Evolutionary conservation across 2,888 invertebrate species (phyloP), one percentile per base, ranked within the genome.

Genomic region (Tiliacea citrago): DNA sequence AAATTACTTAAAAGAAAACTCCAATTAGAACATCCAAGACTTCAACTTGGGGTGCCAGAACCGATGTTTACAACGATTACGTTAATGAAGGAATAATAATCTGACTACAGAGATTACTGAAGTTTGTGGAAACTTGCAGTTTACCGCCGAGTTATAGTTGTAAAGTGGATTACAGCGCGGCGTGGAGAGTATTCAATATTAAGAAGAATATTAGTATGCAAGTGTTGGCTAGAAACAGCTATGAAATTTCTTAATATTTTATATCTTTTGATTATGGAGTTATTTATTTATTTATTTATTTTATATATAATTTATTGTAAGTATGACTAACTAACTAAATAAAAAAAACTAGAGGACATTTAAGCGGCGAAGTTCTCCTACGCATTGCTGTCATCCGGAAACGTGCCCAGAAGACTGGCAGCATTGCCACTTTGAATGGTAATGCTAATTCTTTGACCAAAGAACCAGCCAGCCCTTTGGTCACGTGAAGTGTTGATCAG

Each of bases 111-210:
- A 73, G 73, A 78, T 78, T 78, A 78, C 35, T 29, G 68, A 60
- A 81, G 77, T 81, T 77, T 70, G 53, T 21, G 55, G 35, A 18
- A 77, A 81, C 69, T 81, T 73, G 67, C 55, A 65, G 70, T 70
- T 81, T 61, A 68, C 68, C 63, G 49, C 68, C 35, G 18, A 65
- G 78, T 78, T 68, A 71, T 58, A 78, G 68, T 82, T 82, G 47
- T 57, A 49, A 82, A 78, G 57, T 62, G 73, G 78, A 82, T 77
- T 71, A 70, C 9, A 21, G 16, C 13, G 45, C 45, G 39, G 49
- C 10, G 62, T 18, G 13, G 55, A 55, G 57, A 57, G 47, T 35
- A 63, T 67, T 67, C 49, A 49, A 62, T 72, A 42, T 62, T 66
- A 69, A 18, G 57, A 68, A 69, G 53, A 67, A 66, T 61, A n/a